Conservation (phyloP, 2,797 vertebrate species). For the Eptatretus atami region DNA sequence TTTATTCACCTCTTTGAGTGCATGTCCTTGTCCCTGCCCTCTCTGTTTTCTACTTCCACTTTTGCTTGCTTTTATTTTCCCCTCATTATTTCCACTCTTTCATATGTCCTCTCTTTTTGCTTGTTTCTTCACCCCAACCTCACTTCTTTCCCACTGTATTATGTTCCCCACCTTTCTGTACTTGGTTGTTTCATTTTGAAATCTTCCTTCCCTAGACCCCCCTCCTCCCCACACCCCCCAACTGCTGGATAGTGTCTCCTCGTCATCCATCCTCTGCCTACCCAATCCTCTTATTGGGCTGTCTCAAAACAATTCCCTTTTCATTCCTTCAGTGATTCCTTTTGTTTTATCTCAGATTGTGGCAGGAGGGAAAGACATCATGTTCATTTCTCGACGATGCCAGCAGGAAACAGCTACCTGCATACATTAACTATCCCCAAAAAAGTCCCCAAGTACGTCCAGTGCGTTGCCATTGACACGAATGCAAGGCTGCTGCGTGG, state of each 20-base stretch:
- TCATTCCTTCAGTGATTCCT: conserved; percentile 6
- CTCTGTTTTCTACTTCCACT: not conserved
- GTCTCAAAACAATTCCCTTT: not conserved
- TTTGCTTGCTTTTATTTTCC: not conserved
- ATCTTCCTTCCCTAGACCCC: too few relatives aligned
- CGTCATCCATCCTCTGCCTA: too few relatives aligned
- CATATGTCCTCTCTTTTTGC: not conserved
- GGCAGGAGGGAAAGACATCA: conserved; percentile 19
- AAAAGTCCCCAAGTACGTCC: not conserved
- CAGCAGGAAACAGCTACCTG: conserved; percentile 77
- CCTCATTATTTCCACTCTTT: not conserved
- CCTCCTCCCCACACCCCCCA: too few relatives aligned
- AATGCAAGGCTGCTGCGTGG: too few relatives aligned
- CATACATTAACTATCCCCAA: conserved; percentile 16
- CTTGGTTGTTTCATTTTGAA: too few relatives aligned
- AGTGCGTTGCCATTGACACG: not conserved
- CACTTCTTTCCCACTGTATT: too few relatives aligned
- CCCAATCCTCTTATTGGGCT: conserved; percentile 4
- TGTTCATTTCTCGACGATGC: conserved; percentile 48
- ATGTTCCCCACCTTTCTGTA: too few relatives aligned
- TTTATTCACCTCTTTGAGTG: not conserved
- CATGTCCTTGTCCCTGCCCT: not conserved
- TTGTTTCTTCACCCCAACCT: not conserved
- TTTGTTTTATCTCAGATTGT: conserved; percentile 16
- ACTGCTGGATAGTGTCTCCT: too few relatives aligned